Percentiles rank a stretch among this genome's conserved stretches.
phyloP scores from a whole-genome alignment of 2,797 vertebrate genomes.

The Poecilia gillii region DNA sequence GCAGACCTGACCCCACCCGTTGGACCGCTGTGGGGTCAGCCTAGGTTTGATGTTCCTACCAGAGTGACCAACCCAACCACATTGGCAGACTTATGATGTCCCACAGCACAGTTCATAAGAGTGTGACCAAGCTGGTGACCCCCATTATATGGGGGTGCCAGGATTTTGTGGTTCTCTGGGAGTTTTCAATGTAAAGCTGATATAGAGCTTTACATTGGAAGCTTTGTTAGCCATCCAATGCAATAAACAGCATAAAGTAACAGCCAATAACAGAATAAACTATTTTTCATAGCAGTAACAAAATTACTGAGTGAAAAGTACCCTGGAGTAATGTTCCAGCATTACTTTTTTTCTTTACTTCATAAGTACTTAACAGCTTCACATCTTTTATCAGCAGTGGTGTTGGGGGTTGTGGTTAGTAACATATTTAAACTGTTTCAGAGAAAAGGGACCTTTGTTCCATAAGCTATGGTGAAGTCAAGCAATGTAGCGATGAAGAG shows the following conservation, averaged over 20 bases:
- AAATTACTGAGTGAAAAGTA: not conserved
- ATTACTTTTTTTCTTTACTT: not conserved
- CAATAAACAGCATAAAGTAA: not conserved
- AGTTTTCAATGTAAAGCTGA: no score
- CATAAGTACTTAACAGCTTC: not conserved
- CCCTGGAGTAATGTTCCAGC: not conserved
- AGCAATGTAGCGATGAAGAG: not conserved
- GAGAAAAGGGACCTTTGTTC: slow-evolving; percentile 20
- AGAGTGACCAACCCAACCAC: not conserved
- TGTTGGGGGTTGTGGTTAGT: slow-evolving; percentile 30
- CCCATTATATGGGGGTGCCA: not conserved
- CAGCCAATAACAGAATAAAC: not conserved
- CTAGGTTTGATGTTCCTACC: not conserved
- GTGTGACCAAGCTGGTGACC: not conserved
- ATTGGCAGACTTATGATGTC: not conserved
- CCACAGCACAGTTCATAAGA: not conserved
- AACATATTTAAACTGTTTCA: slow-evolving; percentile 33
- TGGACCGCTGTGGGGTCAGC: not conserved
- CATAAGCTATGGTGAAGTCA: no score
- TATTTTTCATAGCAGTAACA: not conserved
- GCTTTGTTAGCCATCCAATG: not conserved
- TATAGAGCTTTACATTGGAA: no score
- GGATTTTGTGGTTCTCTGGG: not conserved
- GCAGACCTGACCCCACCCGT: not conserved
- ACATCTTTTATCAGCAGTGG: not conserved